Percentiles rank a stretch among this genome's conserved stretches.
phyloP scores from a whole-genome alignment of 2,888 invertebrate species.

The Strigamia crassipes region DNA sequence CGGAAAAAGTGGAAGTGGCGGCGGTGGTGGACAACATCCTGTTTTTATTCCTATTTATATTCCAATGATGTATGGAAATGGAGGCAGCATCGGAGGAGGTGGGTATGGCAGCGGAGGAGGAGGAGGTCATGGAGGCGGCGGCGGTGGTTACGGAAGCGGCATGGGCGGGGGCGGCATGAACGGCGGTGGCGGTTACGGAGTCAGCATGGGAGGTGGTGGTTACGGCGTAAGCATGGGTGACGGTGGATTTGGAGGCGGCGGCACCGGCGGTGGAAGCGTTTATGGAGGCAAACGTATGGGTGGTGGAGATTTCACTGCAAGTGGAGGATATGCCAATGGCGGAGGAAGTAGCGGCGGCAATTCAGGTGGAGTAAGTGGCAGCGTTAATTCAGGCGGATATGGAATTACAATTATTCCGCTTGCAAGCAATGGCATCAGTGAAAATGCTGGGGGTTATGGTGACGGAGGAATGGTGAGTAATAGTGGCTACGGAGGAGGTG shows the following conservation, averaged over 20 bases:
- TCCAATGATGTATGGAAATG: not conserved
- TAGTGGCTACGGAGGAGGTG: not conserved
- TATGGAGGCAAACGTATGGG: not conserved
- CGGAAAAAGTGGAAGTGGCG: not conserved
- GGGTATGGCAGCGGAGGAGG: not conserved
- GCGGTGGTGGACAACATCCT: not conserved
- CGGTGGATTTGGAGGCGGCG: not conserved
- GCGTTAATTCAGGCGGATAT: not conserved
- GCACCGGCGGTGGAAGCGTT: not conserved
- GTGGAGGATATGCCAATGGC: not conserved
- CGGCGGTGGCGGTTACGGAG: not conserved
- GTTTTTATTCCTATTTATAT: not conserved
- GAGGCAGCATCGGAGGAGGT: not conserved
- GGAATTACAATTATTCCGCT: slow-evolving; percentile 27
- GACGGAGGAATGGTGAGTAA: not conserved
- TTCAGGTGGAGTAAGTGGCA: not conserved
- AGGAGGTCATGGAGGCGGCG: not conserved
- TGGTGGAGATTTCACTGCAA: not conserved
- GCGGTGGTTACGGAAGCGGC: not conserved
- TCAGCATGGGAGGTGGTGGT: not conserved
- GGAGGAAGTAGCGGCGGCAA: not conserved
- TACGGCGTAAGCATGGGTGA: not conserved
- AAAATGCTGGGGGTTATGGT: slow-evolving; percentile 1
- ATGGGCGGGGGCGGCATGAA: not conserved
- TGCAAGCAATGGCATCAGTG: not conserved